Percentiles rank a stretch among this genome's conserved stretches.
phyloP scores from a whole-genome alignment of 2,888 invertebrate species.

The Netelia melanura region DNA sequence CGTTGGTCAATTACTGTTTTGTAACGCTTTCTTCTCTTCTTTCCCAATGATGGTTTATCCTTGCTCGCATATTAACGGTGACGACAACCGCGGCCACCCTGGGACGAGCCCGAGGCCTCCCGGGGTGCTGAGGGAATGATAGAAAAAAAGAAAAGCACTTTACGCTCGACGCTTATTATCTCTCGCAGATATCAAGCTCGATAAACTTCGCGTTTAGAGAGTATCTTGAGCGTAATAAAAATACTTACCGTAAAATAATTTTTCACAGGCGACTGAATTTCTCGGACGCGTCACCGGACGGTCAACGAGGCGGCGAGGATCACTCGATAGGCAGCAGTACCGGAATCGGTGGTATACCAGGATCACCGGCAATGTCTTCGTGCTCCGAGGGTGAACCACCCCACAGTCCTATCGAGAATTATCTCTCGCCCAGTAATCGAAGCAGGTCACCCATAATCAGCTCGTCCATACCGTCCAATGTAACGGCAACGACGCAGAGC shows the following conservation, averaged over 20 bases:
- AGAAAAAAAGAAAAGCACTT: slow-evolving; percentile 31
- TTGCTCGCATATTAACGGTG: slow-evolving; percentile 81
- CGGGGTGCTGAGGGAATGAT: slow-evolving; percentile 78
- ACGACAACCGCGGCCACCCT: slow-evolving; percentile 79
- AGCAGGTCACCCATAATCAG: slow-evolving; percentile 82
- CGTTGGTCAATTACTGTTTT: neutral
- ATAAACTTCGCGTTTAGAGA: slow-evolving; percentile 17
- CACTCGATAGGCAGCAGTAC: slow-evolving; percentile 72
- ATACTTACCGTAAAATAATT: slow-evolving; percentile 39
- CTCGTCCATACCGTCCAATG: slow-evolving; percentile 84
- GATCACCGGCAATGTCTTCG: slow-evolving; percentile 83
- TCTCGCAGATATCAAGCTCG: neutral
- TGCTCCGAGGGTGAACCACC: slow-evolving; percentile 83
- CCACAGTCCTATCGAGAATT: slow-evolving; percentile 82
- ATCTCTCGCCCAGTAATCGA: slow-evolving; percentile 79
- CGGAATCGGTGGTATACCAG: slow-evolving; percentile 79
- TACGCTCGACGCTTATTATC: slow-evolving; percentile 29
- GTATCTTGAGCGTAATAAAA: slow-evolving; percentile 42
- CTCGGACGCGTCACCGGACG: slow-evolving; percentile 81
- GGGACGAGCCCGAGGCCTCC: slow-evolving; percentile 78
- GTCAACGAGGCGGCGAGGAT: slow-evolving; percentile 78
- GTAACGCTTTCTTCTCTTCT: neutral
- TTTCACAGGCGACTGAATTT: slow-evolving; percentile 80
- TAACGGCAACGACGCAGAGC: slow-evolving; percentile 83
- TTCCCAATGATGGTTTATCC: slow-evolving; percentile 81